Evolutionary conservation across 2,797 vertebrate species (phyloP).

Genomic region (Microctenopoma stevenorrisi): DNA sequence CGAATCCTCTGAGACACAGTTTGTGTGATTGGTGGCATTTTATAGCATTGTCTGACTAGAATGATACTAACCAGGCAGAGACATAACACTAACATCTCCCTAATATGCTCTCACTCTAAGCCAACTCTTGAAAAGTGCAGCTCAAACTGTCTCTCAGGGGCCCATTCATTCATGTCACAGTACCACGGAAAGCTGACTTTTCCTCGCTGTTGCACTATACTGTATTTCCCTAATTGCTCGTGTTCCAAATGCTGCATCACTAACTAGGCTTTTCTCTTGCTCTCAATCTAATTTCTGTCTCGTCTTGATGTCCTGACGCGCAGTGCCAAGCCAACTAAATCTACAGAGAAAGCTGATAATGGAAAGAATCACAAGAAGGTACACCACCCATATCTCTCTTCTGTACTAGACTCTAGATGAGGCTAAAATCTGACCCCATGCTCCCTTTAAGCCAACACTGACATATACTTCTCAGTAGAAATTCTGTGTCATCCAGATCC

Average conservation of each 20-base stretch:
- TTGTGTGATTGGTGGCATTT: slow-evolving; percentile 49
- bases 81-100: slow-evolving; percentile 10
- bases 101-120: slow-evolving; percentile 16
- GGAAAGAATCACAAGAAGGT: slow-evolving; percentile 73
- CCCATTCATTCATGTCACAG: slow-evolving; percentile 6
- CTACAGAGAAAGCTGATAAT: slow-evolving; percentile 44
- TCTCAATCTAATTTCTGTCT: slow-evolving; percentile 2
- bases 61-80: slow-evolving; percentile 24
- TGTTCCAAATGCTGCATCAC: slow-evolving; percentile 2
- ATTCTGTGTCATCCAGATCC: slow-evolving; percentile 3
- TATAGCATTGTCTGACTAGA: slow-evolving; percentile 27
- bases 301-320: neutral
- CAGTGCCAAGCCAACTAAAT: slow-evolving; percentile 68
- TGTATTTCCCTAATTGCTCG: slow-evolving; percentile 1
- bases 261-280: slow-evolving; percentile 26
- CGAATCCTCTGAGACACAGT: slow-evolving; percentile 15
- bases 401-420: neutral
- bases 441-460: neutral
- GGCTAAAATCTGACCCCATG: neutral
- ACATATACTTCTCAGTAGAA: slow-evolving; percentile 14
- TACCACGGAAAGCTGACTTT: neutral
- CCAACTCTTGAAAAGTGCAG: slow-evolving; percentile 4
- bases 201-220: neutral
- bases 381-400: slow-evolving; percentile 7
- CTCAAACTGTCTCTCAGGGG: slow-evolving; percentile 11